These are phyloP conservation scores for Trichonephila inaurata DNA, from an alignment of 1,140 invertebrate genomes.

Conservation along the genomic window DNA sequence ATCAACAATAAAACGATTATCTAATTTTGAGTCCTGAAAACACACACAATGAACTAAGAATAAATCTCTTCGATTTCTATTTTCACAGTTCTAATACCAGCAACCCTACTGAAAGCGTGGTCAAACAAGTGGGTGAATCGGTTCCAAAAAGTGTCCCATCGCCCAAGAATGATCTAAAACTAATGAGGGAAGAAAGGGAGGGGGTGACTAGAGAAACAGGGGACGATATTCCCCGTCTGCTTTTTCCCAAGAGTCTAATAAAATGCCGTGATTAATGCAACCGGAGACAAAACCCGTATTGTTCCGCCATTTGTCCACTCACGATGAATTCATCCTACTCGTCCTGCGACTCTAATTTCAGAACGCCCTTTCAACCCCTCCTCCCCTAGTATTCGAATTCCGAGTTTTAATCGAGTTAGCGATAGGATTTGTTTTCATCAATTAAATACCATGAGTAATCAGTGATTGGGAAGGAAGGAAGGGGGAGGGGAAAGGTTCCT, in stretches of 20 bases:
- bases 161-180: neutral
- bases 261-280: constrained; percentile 57
- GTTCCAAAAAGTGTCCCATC: neutral
- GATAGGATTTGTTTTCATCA: constrained; percentile 55
- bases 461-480: neutral
- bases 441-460: constrained; percentile 50
- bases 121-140: neutral
- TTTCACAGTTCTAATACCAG: neutral
- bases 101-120: neutral
- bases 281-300: constrained; percentile 47
- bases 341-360: neutral
- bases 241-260: constrained; percentile 59
- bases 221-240: constrained; percentile 3
- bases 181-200: constrained; percentile 16
- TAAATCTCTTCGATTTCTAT: neutral
- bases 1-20: neutral
- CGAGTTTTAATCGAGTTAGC: constrained; percentile 69
- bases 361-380: constrained; percentile 12
- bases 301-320: constrained; percentile 61
- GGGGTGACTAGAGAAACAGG: neutral
- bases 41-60: too few relatives aligned
- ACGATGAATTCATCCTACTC: neutral
- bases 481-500: neutral
- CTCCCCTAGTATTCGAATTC: neutral
- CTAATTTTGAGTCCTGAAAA: neutral